Evolutionary conservation across 2,888 invertebrate genomes (phyloP), one percentile per base, ranked within the genome.

Genomic region (Morinoia aosen): DNA sequence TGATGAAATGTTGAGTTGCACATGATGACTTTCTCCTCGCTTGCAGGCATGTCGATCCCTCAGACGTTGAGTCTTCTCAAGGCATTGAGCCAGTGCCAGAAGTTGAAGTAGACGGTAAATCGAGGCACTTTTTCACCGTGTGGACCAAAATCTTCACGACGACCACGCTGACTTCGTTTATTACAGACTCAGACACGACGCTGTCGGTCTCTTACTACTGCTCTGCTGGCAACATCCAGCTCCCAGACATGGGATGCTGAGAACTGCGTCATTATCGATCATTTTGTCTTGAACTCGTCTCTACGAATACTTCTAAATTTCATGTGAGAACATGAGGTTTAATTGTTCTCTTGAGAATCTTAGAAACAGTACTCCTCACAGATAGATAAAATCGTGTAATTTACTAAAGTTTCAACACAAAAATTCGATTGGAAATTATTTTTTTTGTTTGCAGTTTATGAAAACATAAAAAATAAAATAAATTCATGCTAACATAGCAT

Each of bases 101-200:
- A 57, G 93, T 14, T 57, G 93, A 93, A 12, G 39, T 25, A n/a
- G 5, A n/a, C 14, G 40, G 16, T 11, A 61, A 95, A 56, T 39
- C 19, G n/a, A 88, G 76, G 40, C 16, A n/a, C 40, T 88, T 88
- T 48, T 88, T 88, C 90, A 88, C 90, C 25, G 48, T 95, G 40
- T 95, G 95, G 95, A 95, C 95, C 88, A 88, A 88, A n/a, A n/a
- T 48, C 48, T 39, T 90, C 88, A 88, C 90, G 19, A 90, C 95
- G 7, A 88, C 95, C 88, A 95, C 95, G 1, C n/a, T 95, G 61
- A 90, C 90, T 33, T 56, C 90, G 11, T 40, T 88, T 12, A 14
- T 33, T 56, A 95, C 95, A 19, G 40, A 95, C 57, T 57, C 88
- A 0, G 95, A 40, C 11, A 16, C 39, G 16, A 95, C 95, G 4